Evolutionary conservation across 92 coral and sea anemone species (phyloP), one percentile per base, ranked within the genome.

Genomic region (Bergia puertoricense): DNA sequence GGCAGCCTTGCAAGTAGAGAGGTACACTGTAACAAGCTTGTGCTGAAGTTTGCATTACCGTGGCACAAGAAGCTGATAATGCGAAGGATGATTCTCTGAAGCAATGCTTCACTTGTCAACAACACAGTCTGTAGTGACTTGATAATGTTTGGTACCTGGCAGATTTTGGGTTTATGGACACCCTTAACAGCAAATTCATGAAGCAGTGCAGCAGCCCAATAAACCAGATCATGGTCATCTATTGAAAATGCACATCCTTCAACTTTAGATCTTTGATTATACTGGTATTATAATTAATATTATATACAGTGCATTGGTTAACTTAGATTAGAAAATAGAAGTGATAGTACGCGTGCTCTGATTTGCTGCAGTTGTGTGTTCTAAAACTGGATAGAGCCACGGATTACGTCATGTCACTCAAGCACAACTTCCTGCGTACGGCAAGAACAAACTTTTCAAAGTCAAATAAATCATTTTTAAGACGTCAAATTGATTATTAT

Each of bases 131-230:
- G 94, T 9, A 97, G 88, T 18, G 93, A 93, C 88, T 93, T 95
- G 76, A 97, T 86, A 59, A 97, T 81, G 80, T 91, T 97, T 18
- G 99, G 98, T 6, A 89, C 92, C 44, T 91, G 90, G 86, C 99
- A 97, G 88, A 97, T 97, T 46, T 91, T 91, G 48, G 90, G 77
- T 88, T 93, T 91, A 65, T 91, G 91, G 20, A 95, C 90, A 73
- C 96, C 96, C 56, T 94, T 93, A 30, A 95, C 92, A 11, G 95
- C 94, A 90, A 94, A 97, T 85, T 97, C 98, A 45, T 97, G 99
- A n/a, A 97, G 90, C 43, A 97, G 75, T 23, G 97, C 99, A 39
- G 96, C 95, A 43, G 99, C 95, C 99, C 99, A 97, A 89, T 97
- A 97, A 0, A 97, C 93, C 57, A 97, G 91, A 85, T 97, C 99